Evolutionary conservation across 2,888 invertebrate genomes (phyloP).

Genomic region (Phorcus lineatus): DNA sequence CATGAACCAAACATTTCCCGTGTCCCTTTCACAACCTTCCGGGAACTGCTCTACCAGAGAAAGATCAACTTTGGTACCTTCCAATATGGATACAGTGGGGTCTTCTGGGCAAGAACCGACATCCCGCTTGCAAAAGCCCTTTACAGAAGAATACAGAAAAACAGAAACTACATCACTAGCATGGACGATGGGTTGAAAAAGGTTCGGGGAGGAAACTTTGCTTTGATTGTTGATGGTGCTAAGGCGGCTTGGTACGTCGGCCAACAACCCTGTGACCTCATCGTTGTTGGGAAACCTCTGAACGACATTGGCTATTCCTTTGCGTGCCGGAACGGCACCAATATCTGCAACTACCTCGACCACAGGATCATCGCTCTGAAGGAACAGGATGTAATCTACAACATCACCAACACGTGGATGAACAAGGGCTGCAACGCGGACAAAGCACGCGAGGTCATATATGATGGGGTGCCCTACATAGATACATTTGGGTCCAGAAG

Average conservation of each 20-base stretch:
- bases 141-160: slow-evolving; percentile 24
- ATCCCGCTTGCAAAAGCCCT: slow-evolving; percentile 28
- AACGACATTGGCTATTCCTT: slow-evolving; percentile 39
- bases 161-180: neutral
- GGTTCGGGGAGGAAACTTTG: slow-evolving; percentile 40
- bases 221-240: slow-evolving; percentile 43
- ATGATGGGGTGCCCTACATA: slow-evolving; percentile 14
- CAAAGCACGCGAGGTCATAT: neutral
- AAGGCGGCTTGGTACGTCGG: slow-evolving; percentile 36
- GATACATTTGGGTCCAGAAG: slow-evolving; percentile 5
- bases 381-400: slow-evolving; percentile 16
- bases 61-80: slow-evolving; percentile 33
- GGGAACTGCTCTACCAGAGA: slow-evolving; percentile 39
- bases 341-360: slow-evolving; percentile 5
- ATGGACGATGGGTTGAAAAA: slow-evolving; percentile 28
- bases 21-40: slow-evolving; percentile 43
- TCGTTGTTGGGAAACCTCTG: slow-evolving; percentile 40
- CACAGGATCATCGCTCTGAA: neutral
- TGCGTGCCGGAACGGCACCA: slow-evolving; percentile 41
- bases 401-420: slow-evolving; percentile 20
- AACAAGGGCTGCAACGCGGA: slow-evolving; percentile 13
- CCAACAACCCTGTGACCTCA: slow-evolving; percentile 43
- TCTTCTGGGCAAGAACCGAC: slow-evolving; percentile 34
- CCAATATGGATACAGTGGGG: slow-evolving; percentile 1
- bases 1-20: slow-evolving; percentile 32